Evolutionary conservation across 2,113 vertebrate species (phyloP), one percentile per base, ranked within the genome.

Genomic region (Ciconia stormi): DNA sequence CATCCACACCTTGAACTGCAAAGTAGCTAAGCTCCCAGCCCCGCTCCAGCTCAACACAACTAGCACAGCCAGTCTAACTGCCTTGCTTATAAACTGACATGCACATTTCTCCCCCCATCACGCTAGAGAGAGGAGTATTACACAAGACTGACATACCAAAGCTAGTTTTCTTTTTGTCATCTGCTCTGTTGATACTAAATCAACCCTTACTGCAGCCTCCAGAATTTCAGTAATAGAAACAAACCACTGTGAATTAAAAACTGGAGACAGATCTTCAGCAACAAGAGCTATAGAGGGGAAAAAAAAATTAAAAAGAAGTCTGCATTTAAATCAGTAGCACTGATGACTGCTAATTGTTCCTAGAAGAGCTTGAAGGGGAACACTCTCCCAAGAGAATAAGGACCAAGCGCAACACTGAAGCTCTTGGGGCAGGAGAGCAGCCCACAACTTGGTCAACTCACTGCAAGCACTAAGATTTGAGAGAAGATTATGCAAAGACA

Each of bases 181-280:
- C 76, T 82, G 26, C 63, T 79, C 72, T 94, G 53, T 55, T 82
- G 82, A 88, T 77, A 89, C 67, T 79, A 89, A 90, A 91, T 74
- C 62, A 85, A 73, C 56, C n/a, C 61, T 27, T 47, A 30, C 29
- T 38, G 38, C 71, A 87, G 66, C 95, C 83, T 87, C 74, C 56
- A 86, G 82, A 52, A 66, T 82, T 49, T 82, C 66, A 88, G 53
- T 79, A 96, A 93, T 16, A 80, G 50, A 52, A 61, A 49, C 10
- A 52, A 63, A 67, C 59, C 9, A 25, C 20, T 46, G 29, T 4
- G 13, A 69, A 73, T 53, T 79, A 84, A 78, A 93, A 96, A 82
- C 7, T 52, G 55, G n/a, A 87, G 69, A 34, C 61, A 69, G 56
- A 87, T 26, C 49, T 63, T 90, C 36, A 87, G 79, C 73, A 92